Base-by-base conservation (phyloP, 2,888 invertebrate species). In the Leptopilina drosophilae region DNA sequence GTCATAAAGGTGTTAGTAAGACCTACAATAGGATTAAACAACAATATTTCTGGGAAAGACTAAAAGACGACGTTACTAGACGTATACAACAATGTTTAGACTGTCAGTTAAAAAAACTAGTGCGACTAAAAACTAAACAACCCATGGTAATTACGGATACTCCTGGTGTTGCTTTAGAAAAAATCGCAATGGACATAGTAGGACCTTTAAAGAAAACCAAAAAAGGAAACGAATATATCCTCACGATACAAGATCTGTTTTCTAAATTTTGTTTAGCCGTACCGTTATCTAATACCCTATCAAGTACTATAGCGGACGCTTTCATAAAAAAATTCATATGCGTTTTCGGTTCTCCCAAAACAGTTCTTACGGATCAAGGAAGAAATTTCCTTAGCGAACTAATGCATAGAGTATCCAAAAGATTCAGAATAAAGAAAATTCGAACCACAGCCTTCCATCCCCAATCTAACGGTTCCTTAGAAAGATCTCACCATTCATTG, bases 321-420 rank as follows among this genome's bases (percentile, higher is more conserved):
- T 81, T 85, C 15, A 66, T 85, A 4, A 82, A 84, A 65, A n/a
- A 80, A 2, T 84, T 84, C 7, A 79, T 87, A 6, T 81, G 82
- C 26, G 77, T 76, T 6, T 84, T 82, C 26, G 85, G 85, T 0
- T 46, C 82, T 2, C 85, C 85, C 0, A 80, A 80, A 42, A 33
- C 49, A 2, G 46, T 84, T 2, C n/a, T 80, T 12, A 76, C 77
- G 0, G 77, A 80, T 26, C 76, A 78, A 56, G 77, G 80, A 49
- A 20, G 15, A 8, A 80, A 80, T 46, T 80, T 80, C 40, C 12
- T 75, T 2, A 77, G 77, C n/a, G 15, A 46, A 33, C 6, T 77
- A 5, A 73, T 77, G 49, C 5, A 14, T 46, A 14, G 64, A 6
- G 15, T 79, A 2, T 15, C 64, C 8, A 64, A 69, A 15, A 9